A percentile compares a stretch with the other conserved stretches of the same genome.
Evolutionary conservation across 1,140 invertebrate species (phyloP).

Genomic region (Sitophilus oryzae): DNA sequence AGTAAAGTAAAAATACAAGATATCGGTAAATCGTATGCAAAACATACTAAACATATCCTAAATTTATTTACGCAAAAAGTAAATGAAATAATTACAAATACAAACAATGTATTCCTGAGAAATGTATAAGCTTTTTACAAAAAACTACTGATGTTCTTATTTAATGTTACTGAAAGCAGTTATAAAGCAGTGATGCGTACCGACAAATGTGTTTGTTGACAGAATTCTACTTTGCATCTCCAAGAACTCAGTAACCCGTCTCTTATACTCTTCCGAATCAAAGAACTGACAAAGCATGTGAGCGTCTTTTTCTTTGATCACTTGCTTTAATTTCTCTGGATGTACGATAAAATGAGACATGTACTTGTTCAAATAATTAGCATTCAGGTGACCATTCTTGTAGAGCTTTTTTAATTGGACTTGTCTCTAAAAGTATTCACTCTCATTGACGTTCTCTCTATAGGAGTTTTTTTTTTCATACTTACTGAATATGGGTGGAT

Average conservation of each 20-base stretch:
- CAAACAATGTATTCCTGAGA: too few relatives aligned
- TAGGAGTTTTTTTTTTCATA: neutral
- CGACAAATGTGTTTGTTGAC: slow-evolving; percentile 5
- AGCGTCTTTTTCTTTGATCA: slow-evolving; percentile 17
- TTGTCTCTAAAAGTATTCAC: slow-evolving; percentile 6
- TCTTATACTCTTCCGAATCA: slow-evolving; percentile 21
- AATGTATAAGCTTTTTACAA: too few relatives aligned
- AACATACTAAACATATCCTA: too few relatives aligned
- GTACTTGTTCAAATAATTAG: slow-evolving; percentile 7
- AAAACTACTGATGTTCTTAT: too few relatives aligned
- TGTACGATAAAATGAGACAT: slow-evolving; percentile 15
- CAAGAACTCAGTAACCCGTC: slow-evolving; percentile 10
- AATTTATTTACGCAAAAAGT: too few relatives aligned
- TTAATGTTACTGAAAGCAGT: too few relatives aligned
- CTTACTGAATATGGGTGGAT: slow-evolving; percentile 21
- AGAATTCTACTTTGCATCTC: slow-evolving; percentile 15
- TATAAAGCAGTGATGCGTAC: too few relatives aligned
- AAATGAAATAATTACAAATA: too few relatives aligned
- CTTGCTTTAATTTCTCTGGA: slow-evolving; percentile 23
- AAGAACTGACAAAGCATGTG: slow-evolving; percentile 23
- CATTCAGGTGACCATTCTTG: slow-evolving; percentile 9
- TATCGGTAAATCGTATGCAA: too few relatives aligned
- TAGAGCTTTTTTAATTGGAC: neutral
- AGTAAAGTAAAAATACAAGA: too few relatives aligned
- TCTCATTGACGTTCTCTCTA: neutral